Evolutionary conservation across 2,113 vertebrate genomes (phyloP).

Genomic region (Hepsetus odoe): DNA sequence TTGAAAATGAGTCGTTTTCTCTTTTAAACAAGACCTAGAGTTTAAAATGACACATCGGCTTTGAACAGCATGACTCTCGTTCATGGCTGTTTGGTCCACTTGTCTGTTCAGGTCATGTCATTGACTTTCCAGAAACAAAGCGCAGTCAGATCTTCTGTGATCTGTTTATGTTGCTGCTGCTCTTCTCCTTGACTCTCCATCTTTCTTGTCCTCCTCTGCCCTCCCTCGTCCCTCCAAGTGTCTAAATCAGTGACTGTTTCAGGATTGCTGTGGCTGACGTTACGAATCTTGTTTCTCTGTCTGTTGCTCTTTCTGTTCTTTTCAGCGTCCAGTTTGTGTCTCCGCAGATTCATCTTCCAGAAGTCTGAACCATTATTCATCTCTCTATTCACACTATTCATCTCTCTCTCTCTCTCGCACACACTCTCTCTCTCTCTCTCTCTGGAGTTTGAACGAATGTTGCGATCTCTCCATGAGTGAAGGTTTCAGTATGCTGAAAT

Average conservation of each 20-base stretch:
- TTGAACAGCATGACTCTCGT: neutral
- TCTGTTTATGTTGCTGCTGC: neutral
- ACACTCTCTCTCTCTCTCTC: neutral
- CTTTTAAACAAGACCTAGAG: too few relatives aligned
- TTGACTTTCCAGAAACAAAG: neutral
- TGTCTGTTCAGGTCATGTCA: neutral
- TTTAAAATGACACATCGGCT: too few relatives aligned
- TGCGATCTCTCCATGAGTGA: slow-evolving; percentile 29
- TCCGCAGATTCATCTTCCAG: neutral
- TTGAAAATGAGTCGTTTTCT: too few relatives aligned
- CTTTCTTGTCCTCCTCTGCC: neutral
- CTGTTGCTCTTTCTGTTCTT: neutral
- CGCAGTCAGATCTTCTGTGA: neutral
- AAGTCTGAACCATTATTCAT: neutral
- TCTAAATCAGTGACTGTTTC: neutral
- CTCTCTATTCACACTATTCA: neutral
- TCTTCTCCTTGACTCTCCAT: neutral
- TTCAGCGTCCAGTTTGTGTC: neutral
- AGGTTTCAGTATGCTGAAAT: slow-evolving; percentile 43
- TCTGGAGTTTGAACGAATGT: neutral
- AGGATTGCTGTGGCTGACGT: neutral
- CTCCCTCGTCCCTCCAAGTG: neutral
- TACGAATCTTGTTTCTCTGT: neutral
- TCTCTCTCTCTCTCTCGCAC: neutral
- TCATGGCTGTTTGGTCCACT: too few relatives aligned